Conservation (phyloP, 2,888 invertebrate genomes). For the Watsonalla binaria region DNA sequence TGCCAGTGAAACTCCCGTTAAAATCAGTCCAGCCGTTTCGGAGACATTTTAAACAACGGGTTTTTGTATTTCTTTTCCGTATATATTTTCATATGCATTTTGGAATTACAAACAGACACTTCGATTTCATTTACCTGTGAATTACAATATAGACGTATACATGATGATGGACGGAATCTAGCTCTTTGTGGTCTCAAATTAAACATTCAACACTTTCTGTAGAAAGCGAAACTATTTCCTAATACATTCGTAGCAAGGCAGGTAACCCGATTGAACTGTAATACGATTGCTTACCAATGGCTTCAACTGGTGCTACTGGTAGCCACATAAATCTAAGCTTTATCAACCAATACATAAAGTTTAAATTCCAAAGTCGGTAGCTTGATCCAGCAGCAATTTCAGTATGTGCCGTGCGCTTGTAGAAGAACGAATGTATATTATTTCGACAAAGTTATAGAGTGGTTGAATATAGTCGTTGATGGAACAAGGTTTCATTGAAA, state of each 20-base stretch:
- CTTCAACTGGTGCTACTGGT: constrained; percentile 9
- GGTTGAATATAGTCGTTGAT: constrained; percentile 28
- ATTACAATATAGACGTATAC: no score
- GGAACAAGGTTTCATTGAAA: constrained; percentile 37
- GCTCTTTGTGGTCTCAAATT: constrained; percentile 8
- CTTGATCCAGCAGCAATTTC: constrained; percentile 6
- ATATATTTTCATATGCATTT: no score
- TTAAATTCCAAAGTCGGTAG: constrained; percentile 6
- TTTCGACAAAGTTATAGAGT: constrained; percentile 42
- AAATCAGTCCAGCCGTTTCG: no score
- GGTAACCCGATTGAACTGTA: constrained; percentile 32
- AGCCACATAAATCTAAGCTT: no score
- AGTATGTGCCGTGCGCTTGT: constrained; percentile 19
- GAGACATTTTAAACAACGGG: no score
- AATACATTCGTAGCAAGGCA: constrained; percentile 18
- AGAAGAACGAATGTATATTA: constrained; percentile 39
- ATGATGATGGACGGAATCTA: not conserved
- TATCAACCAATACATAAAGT: constrained; percentile 2
- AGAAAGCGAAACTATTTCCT: constrained; percentile 28
- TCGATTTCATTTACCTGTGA: no score
- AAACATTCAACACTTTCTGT: constrained; percentile 6
- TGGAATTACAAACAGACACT: no score
- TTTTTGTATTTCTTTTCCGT: no score
- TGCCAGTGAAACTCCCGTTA: no score
- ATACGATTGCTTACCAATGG: constrained; percentile 42